phyloP scores from a whole-genome alignment of 2,888 invertebrate genomes.

The Drepana falcataria region DNA sequence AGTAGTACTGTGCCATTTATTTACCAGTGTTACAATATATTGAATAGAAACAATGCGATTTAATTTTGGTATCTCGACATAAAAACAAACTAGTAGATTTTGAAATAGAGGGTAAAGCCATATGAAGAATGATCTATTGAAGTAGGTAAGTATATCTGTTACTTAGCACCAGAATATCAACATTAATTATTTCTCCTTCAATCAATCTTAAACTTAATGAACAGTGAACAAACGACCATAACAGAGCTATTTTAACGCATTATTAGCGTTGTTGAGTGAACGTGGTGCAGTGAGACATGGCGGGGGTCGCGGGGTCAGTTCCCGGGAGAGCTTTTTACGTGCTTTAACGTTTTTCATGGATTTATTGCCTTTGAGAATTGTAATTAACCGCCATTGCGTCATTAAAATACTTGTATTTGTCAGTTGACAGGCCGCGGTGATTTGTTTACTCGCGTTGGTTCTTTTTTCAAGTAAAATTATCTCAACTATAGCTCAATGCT shows the following conservation, averaged over 20 bases:
- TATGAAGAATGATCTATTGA: too few relatives aligned
- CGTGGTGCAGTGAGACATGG: slow-evolving; percentile 3
- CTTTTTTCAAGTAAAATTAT: slow-evolving; percentile 13
- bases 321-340: slow-evolving; percentile 48
- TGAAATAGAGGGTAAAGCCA: too few relatives aligned
- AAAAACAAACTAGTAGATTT: too few relatives aligned
- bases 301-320: slow-evolving; percentile 36
- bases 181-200: too few relatives aligned
- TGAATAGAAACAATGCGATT: too few relatives aligned
- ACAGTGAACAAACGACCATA: slow-evolving; percentile 5
- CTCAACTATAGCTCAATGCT: background rate
- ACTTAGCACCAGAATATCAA: too few relatives aligned
- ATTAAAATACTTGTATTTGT: slow-evolving; percentile 73
- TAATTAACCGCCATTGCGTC: slow-evolving; percentile 59
- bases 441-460: slow-evolving; percentile 55
- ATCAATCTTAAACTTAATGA: background rate
- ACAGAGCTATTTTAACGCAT: slow-evolving; percentile 13
- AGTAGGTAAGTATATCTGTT: too few relatives aligned
- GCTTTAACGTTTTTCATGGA: slow-evolving; percentile 36
- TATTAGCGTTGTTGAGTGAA: slow-evolving; percentile 3
- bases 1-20: too few relatives aligned
- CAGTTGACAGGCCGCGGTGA: slow-evolving; percentile 51
- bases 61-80: too few relatives aligned
- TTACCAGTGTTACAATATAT: too few relatives aligned
- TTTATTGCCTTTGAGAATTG: slow-evolving; percentile 53